Evolutionary conservation across 1,140 invertebrate genomes (phyloP).

Genomic region (Euura saliciscinereae): DNA sequence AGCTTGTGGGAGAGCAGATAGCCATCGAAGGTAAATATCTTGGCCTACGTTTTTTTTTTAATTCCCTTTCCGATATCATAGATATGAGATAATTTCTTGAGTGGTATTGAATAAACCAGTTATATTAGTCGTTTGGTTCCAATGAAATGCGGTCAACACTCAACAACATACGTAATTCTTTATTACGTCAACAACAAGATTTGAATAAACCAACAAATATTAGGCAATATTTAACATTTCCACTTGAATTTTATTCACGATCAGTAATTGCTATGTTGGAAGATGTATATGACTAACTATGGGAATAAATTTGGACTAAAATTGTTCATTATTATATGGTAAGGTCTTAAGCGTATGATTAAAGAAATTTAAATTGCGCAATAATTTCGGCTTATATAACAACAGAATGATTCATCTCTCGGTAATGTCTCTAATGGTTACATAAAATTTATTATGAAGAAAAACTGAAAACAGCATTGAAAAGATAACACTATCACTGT

Average conservation of each 20-base stretch:
- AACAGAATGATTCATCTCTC: too few relatives aligned
- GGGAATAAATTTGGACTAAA: too few relatives aligned
- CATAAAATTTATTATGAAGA: too few relatives aligned
- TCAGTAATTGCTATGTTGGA: too few relatives aligned
- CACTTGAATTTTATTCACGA: not conserved
- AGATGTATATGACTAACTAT: too few relatives aligned
- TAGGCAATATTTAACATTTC: not conserved
- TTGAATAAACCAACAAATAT: not conserved
- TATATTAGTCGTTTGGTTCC: not conserved
- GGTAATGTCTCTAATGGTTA: too few relatives aligned
- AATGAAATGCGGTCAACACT: not conserved
- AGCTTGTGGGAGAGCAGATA: not conserved
- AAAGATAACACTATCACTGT: too few relatives aligned
- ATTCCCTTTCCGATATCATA: not conserved
- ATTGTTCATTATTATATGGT: too few relatives aligned
- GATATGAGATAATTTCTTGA: not conserved
- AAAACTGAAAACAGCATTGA: too few relatives aligned
- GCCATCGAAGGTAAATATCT: not conserved
- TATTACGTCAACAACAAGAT: not conserved
- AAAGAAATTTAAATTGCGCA: too few relatives aligned
- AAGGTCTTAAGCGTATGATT: too few relatives aligned
- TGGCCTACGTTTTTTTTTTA: not conserved
- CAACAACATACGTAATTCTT: not conserved
- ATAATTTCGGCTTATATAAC: too few relatives aligned
- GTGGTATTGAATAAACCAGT: not conserved